Evolutionary conservation across 2,888 invertebrate genomes (phyloP).

Genomic region (Emmelina monodactyla): DNA sequence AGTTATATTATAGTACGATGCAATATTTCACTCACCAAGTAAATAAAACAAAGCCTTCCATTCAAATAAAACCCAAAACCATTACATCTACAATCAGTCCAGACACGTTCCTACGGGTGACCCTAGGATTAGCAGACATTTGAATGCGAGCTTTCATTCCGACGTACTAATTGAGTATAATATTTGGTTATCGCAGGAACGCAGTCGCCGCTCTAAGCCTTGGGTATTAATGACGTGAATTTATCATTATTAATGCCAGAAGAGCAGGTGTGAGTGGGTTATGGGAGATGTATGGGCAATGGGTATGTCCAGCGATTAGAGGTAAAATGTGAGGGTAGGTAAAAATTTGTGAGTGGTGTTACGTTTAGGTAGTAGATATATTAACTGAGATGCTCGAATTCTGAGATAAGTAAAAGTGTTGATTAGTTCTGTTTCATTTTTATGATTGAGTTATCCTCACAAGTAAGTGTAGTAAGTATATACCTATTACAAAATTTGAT

Average conservation of each 20-base stretch:
- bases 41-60: not conserved
- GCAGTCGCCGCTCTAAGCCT: slow-evolving; percentile 55
- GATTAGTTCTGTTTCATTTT: no score
- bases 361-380: no score
- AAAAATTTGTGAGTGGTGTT: no score
- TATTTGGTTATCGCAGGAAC: slow-evolving; percentile 64
- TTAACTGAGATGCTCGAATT: no score
- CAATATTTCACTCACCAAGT: not conserved
- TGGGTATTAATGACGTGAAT: slow-evolving; percentile 60
- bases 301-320: no score
- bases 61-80: no score
- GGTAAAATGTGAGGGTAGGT: no score
- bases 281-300: not conserved
- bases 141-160: slow-evolving; percentile 43
- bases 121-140: slow-evolving; percentile 48
- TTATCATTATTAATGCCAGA: slow-evolving; percentile 62
- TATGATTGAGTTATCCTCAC: no score
- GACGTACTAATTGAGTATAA: slow-evolving; percentile 63
- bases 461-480: no score
- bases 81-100: not conserved
- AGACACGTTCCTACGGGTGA: not conserved
- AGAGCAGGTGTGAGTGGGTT: slow-evolving; percentile 26
- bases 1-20: no score
- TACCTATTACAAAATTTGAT: no score
- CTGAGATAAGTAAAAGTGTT: no score